phyloP scores from a whole-genome alignment of 2,797 vertebrate genomes.

The Anguilla pacifica region DNA sequence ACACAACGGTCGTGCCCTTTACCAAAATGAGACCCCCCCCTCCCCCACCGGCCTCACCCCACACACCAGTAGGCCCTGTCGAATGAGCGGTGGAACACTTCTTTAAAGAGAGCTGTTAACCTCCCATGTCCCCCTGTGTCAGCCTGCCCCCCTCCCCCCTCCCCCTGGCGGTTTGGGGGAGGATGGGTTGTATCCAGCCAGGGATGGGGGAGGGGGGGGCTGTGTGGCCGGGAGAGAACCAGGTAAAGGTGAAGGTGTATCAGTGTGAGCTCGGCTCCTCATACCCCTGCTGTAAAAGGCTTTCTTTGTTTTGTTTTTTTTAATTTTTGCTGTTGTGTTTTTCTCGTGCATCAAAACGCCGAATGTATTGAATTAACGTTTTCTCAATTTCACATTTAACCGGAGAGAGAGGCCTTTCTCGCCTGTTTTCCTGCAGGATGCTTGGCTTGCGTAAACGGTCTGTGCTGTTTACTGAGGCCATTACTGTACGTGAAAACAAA shows the following conservation, averaged over 20 bases:
- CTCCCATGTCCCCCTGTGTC: constrained; percentile 75
- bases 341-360: not conserved
- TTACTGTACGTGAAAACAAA: not conserved
- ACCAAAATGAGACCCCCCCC: not conserved
- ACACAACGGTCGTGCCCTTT: constrained; percentile 46
- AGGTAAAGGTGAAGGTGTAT: not conserved
- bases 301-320: not conserved
- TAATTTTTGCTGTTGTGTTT: not conserved
- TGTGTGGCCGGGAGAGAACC: constrained; percentile 1
- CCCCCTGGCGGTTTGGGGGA: constrained; percentile 60
- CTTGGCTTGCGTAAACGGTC: too few relatives aligned
- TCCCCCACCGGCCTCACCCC: not conserved
- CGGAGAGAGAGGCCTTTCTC: not conserved
- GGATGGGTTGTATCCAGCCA: constrained; percentile 49
- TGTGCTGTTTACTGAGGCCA: not conserved
- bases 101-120: constrained; percentile 80
- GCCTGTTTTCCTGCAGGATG: not conserved
- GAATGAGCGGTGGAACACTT: constrained; percentile 73
- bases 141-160: constrained; percentile 47
- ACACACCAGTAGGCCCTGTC: constrained; percentile 55
- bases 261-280: not conserved
- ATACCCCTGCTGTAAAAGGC: not conserved
- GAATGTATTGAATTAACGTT: not conserved
- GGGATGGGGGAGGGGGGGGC: constrained; percentile 32
- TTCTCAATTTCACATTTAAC: not conserved